Evolutionary conservation across 1,140 invertebrate genomes (phyloP).

Genomic region (Macrobrachium nipponense): DNA sequence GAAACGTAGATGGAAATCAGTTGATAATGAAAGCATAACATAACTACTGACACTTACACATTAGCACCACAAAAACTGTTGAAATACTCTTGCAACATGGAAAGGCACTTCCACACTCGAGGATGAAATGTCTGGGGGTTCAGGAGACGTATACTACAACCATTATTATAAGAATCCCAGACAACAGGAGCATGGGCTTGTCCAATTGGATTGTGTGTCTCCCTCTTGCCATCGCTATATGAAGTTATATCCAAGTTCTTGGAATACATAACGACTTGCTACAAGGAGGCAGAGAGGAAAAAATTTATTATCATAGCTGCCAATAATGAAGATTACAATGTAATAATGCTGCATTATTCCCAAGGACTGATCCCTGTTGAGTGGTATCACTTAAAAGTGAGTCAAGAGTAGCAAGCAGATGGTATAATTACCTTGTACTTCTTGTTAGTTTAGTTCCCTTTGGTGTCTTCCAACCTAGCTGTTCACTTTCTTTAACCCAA

Average conservation of each 20-base stretch:
- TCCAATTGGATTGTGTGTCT: slow-evolving; percentile 89
- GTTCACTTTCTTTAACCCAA: too few relatives aligned
- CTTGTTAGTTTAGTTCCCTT: too few relatives aligned
- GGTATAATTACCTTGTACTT: too few relatives aligned
- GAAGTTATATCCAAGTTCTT: slow-evolving; percentile 93
- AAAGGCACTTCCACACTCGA: slow-evolving; percentile 74
- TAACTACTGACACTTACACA: slow-evolving; percentile 71
- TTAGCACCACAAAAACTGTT: slow-evolving; percentile 94
- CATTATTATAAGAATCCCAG: slow-evolving; percentile 92
- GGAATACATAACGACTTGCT: slow-evolving; percentile 73
- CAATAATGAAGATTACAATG: too few relatives aligned
- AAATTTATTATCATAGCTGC: not conserved
- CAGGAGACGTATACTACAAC: slow-evolving; percentile 89
- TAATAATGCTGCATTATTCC: not conserved
- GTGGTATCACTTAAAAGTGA: too few relatives aligned
- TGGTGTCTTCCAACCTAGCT: too few relatives aligned
- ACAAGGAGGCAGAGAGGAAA: not conserved
- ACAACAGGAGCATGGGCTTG: slow-evolving; percentile 79
- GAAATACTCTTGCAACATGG: slow-evolving; percentile 93
- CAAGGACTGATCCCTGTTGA: not conserved
- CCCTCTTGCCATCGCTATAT: slow-evolving; percentile 81
- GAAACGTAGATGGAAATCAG: not conserved
- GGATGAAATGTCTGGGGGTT: slow-evolving; percentile 92
- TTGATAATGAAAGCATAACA: too few relatives aligned
- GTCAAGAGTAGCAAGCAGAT: too few relatives aligned